A percentile compares a stretch with the other conserved stretches of the same genome.
These are phyloP conservation scores for Phyllostomus hastatus DNA, from an alignment of 2,113 vertebrate species.

Conservation along the genomic window DNA sequence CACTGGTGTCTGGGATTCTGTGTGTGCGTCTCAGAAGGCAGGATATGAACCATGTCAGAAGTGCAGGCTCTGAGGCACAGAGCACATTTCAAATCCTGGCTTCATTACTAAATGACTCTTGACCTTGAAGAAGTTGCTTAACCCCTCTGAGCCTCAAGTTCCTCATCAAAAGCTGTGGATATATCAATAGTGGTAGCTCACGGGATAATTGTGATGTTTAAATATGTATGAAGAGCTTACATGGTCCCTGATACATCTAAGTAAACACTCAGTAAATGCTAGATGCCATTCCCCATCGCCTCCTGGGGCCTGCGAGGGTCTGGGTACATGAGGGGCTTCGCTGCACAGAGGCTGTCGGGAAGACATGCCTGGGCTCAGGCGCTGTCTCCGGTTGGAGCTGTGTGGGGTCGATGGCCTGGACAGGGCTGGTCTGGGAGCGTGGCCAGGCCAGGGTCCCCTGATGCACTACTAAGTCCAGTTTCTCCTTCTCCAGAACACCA, in stretches of 20 bases:
- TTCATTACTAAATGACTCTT: not conserved
- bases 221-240: not conserved
- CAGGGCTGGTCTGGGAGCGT: not conserved
- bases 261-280: not conserved
- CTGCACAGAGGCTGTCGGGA: not conserved
- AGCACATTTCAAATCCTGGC: not conserved
- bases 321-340: not conserved
- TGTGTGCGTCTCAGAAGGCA: not conserved
- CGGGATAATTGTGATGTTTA: not conserved
- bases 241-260: not conserved
- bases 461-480: constrained; percentile 62
- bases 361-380: too few relatives aligned
- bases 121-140: not conserved
- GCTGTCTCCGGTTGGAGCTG: not conserved
- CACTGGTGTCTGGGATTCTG: not conserved
- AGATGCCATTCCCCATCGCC: not conserved
- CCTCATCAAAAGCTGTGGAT: not conserved
- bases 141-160: not conserved
- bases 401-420: not conserved
- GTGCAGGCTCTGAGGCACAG: not conserved
- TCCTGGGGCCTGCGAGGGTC: not conserved
- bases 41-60: not conserved
- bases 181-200: not conserved
- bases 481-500: constrained; percentile 90
- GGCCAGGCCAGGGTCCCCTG: constrained; percentile 32